Base-by-base conservation (phyloP, 2,888 invertebrate genomes). In the Oscheius sp. region DNA sequence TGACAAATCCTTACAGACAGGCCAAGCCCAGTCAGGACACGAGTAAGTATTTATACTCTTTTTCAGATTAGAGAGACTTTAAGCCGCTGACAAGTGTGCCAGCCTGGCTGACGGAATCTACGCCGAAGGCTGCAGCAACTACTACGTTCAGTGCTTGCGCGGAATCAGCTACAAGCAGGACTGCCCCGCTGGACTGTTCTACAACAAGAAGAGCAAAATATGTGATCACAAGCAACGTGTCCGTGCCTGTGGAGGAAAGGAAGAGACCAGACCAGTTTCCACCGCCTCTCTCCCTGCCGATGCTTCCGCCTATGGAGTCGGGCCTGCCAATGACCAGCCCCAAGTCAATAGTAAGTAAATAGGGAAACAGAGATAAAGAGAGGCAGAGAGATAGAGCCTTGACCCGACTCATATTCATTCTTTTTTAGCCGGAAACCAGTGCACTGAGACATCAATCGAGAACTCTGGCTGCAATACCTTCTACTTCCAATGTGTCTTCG, bases 171-270 rank as follows among this genome's bases (percentile, higher is more conserved):
- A 53, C 37, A 70, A 71, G 53, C 21, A 35, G 21, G 71, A 50
- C 10, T 83, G 83, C 60, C 79, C 79, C 42, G 63, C n/a, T 21
- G 72, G 21, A 10, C 75, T 83, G 7, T 72, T 78, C 29, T 83
- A 66, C 78, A 83, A 81, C 51, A 65, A 78, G n/a, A 79, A 79
- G 66, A 60, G 48, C 10, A 76, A 75, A 60, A 65, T 72, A n/a
- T 83, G 83, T 65, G 83, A 83, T 70, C 77, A 78, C 66, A n/a
- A 35, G 11, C 7, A 29, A 7, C 73, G 74, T 58, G 70, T 76
- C 13, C 73, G 73, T 33, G 84, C 76, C 4, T 86, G 86, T 59
- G 83, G 82, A 59, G 84, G 47, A 37, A 68, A 58, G 32, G 48
- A 33, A n/a, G 47, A 63, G 59, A 63, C 42, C 35, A 76, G 32